These are phyloP conservation scores for Styela plicata DNA, from an alignment of 23 tunicate species.

Conservation along the genomic window DNA sequence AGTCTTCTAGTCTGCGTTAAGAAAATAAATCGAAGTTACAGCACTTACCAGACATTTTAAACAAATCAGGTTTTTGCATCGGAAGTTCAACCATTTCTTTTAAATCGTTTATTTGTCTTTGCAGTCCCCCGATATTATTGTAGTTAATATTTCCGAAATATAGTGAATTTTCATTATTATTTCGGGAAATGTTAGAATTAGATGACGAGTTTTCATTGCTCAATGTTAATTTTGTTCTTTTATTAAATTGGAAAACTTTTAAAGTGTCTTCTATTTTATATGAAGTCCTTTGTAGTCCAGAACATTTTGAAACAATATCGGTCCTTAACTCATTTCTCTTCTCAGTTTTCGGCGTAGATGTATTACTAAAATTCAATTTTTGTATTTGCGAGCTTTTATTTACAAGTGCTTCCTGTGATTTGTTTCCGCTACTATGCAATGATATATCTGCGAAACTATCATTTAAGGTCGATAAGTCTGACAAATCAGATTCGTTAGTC, in stretches of 20 bases:
- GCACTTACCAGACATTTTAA: constrained; percentile 34
- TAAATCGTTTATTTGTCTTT: constrained; percentile 33
- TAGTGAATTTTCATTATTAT: not conserved
- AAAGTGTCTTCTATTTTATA: not conserved
- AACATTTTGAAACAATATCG: not conserved
- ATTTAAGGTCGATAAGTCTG: not conserved
- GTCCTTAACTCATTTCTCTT: not conserved
- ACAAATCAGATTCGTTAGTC: not conserved
- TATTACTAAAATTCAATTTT: not conserved
- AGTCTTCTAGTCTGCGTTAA: no score
- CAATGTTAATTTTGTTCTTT: constrained; percentile 4
- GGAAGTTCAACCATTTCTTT: constrained; percentile 45
- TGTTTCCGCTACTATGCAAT: not conserved
- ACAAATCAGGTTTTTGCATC: constrained; percentile 30
- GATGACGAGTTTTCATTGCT: not conserved
- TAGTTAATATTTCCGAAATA: constrained; percentile 10
- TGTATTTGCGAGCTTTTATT: not conserved
- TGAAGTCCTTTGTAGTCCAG: not conserved
- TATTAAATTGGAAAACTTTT: not conserved
- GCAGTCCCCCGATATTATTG: constrained; percentile 54
- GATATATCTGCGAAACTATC: not conserved
- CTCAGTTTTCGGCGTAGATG: not conserved
- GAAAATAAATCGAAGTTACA: not conserved
- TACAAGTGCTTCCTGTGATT: not conserved
- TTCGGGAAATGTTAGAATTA: not conserved